Evolutionary conservation across 2,797 vertebrate genomes (phyloP).

Genomic region (Loriculus beryllinus): DNA sequence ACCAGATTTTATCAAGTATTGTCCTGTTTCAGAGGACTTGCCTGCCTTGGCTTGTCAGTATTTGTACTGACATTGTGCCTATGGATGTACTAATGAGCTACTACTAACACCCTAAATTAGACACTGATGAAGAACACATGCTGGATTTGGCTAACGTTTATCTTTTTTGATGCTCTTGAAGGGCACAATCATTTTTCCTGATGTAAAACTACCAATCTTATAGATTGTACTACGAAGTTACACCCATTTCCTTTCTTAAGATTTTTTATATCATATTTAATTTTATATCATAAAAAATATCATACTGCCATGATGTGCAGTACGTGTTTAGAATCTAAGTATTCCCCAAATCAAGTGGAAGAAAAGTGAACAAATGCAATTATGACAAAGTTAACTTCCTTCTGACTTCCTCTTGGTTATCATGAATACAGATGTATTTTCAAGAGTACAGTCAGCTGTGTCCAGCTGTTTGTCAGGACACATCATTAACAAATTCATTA

Average conservation of each 20-base stretch:
- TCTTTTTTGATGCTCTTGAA: not conserved
- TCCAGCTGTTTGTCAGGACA: slow-evolving; percentile 7
- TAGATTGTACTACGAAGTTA: not conserved
- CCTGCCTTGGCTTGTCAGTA: not conserved
- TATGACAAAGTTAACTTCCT: not conserved
- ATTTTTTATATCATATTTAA: not conserved
- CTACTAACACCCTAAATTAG: not conserved
- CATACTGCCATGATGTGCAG: not conserved
- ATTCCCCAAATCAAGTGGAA: not conserved
- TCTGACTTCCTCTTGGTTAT: not conserved
- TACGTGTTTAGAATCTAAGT: not conserved
- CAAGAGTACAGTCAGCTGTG: slow-evolving; percentile 15
- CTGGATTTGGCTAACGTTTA: not conserved
- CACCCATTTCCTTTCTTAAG: not conserved
- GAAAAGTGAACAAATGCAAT: not conserved
- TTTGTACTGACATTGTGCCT: not conserved
- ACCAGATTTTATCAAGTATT: not conserved
- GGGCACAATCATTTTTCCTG: not conserved
- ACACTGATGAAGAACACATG: not conserved
- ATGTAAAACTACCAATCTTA: not conserved
- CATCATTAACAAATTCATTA: not conserved
- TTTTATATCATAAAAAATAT: not conserved
- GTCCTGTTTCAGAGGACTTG: not conserved
- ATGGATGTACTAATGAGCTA: not conserved
- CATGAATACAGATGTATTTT: not conserved